Conservation (phyloP, 2,888 invertebrate genomes). For the Stenichneumon culpator region DNA sequence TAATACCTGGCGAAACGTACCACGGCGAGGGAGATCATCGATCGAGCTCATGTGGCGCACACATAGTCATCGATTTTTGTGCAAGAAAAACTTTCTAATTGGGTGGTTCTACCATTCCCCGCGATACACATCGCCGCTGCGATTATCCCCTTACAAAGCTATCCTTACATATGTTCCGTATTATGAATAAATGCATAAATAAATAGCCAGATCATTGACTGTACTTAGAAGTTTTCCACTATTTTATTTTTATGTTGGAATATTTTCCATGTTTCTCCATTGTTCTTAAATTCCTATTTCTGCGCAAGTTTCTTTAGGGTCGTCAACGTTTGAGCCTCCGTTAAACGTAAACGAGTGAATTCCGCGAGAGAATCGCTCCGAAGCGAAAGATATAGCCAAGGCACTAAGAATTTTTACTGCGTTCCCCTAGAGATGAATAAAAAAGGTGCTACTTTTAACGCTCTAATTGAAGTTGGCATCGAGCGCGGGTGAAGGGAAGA, state of each 20-base stretch:
- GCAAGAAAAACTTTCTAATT: slow-evolving; percentile 55
- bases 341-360: background rate
- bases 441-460: background rate
- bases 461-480: background rate
- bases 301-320: background rate
- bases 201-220: background rate
- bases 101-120: slow-evolving; percentile 43
- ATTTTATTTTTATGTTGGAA: background rate
- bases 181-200: slow-evolving; percentile 12
- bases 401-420: too few species aligned
- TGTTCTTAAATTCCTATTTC: background rate
- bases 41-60: background rate
- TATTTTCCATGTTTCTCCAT: background rate
- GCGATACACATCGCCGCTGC: background rate
- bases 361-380: background rate
- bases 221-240: background rate
- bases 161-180: background rate
- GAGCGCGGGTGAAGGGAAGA: background rate
- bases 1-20: background rate
- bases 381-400: background rate
- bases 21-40: background rate
- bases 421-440: background rate
- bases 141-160: slow-evolving; percentile 16
- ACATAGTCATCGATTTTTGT: slow-evolving; percentile 40
- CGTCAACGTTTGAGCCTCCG: background rate